Base-by-base conservation (phyloP, 2,797 vertebrate genomes). In the Megalops cyprinoides region DNA sequence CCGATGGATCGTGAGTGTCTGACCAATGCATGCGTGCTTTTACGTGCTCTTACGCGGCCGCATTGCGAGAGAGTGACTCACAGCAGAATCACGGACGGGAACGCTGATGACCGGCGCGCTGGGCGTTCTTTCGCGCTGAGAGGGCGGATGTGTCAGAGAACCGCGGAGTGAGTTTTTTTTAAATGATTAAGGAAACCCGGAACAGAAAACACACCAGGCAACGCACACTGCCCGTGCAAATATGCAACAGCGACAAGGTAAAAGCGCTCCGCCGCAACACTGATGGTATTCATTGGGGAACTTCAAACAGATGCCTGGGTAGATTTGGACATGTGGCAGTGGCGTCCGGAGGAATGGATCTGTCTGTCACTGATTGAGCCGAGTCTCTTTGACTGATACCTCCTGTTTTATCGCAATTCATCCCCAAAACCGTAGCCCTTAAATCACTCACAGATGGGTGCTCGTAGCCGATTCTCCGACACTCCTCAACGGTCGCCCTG, bases 391-490 rank as follows among this genome's bases (percentile, higher is more conserved):
- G 78, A 84, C 78, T 84, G 80, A 80, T 77, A 78, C 78, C 74
- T 80, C 65, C 79, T 79, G 81, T 84, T 86, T 77, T 79, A 84
- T 85, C 80, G 78, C 84, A 82, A 56, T 77, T 77, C 76, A 44
- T 79, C 76, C 74, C n/a, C 46, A 76, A 79, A 76, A 76, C 67
- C 73, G 73, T 75, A 80, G 20, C 67, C 67, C 58, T 78, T 84
- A 86, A 87, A 87, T 86, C 76, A 82, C 76, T 86, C 53, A 8
- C 88, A 87, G 69, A 82, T 87, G 86, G 80, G 67, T 56, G 76
- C 81, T 65, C 62, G 39, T 34, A n/a, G 25, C 44, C 28, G 51
- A 31, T 76, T 74, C 20, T 67, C 48, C 60, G 71, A 75, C 76
- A 48, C 44, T 53, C 55, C 48, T 20, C 42, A 1, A 34, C 34